These are phyloP conservation scores for Hippocampus comes DNA, from an alignment of 2,113 vertebrate species.

Conservation along the genomic window DNA sequence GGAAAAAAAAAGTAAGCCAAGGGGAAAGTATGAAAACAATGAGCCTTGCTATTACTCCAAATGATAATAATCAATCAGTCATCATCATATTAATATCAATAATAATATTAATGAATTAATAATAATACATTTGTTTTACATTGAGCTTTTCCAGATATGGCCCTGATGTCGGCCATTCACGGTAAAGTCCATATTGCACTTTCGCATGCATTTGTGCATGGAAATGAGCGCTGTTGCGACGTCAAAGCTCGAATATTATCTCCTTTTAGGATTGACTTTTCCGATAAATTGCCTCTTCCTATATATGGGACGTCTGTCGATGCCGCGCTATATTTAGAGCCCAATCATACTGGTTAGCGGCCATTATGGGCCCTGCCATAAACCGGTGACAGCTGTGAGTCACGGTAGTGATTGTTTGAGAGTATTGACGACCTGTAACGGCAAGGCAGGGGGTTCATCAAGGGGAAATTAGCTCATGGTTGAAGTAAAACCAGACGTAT, in stretches of 20 bases:
- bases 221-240: not conserved
- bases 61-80: no score
- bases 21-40: no score
- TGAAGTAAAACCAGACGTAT: not conserved
- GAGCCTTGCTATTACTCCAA: no score
- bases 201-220: not conserved
- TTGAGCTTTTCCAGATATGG: not conserved
- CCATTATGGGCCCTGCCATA: constrained; percentile 44
- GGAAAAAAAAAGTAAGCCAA: no score
- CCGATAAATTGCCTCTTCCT: constrained; percentile 11
- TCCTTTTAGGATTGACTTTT: constrained; percentile 2
- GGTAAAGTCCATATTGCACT: not conserved
- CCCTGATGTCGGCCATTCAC: not conserved
- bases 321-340: constrained; percentile 47
- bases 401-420: constrained; percentile 44
- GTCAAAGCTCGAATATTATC: not conserved
- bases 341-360: constrained; percentile 36
- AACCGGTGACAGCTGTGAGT: constrained; percentile 49
- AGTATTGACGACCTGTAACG: constrained; percentile 42
- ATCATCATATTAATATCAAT: no score
- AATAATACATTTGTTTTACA: not conserved
- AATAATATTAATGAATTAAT: no score
- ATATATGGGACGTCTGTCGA: constrained; percentile 22
- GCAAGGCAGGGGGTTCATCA: constrained; percentile 9
- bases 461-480: not conserved